Percentiles rank a stretch among this genome's conserved stretches.
Conservation (phyloP, 2,888 invertebrate genomes). For the Adineta ricciae region DNA sequence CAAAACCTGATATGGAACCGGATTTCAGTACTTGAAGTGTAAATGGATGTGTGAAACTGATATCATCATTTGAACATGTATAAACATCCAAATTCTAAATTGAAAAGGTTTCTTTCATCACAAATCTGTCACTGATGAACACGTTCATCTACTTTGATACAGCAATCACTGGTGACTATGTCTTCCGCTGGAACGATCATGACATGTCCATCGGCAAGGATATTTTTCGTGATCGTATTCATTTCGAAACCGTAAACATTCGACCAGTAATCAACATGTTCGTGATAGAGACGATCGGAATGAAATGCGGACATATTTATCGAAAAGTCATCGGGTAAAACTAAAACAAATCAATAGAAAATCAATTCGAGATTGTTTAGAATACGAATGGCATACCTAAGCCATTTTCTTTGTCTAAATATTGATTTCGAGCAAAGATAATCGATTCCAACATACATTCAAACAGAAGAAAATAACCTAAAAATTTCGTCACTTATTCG, state of each 20-base stretch:
- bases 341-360: slow-evolving; percentile 37
- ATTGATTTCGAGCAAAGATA: slow-evolving; percentile 56
- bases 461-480: slow-evolving; percentile 76
- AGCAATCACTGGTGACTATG: slow-evolving; percentile 60
- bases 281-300: slow-evolving; percentile 58
- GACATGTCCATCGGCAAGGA: slow-evolving; percentile 66
- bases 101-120: neutral
- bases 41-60: slow-evolving; percentile 58
- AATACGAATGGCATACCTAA: neutral
- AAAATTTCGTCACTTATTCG: no score
- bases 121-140: neutral
- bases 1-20: slow-evolving; percentile 66
- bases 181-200: slow-evolving; percentile 59
- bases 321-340: slow-evolving; percentile 74
- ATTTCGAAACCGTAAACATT: slow-evolving; percentile 86
- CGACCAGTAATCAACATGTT: slow-evolving; percentile 68
- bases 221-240: slow-evolving; percentile 76
- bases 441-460: slow-evolving; percentile 93
- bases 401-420: slow-evolving; percentile 27
- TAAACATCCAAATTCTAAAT: slow-evolving; percentile 64
- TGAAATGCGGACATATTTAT: slow-evolving; percentile 70
- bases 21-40: slow-evolving; percentile 58
- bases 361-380: no score
- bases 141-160: slow-evolving; percentile 47
- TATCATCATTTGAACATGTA: slow-evolving; percentile 60